Evolutionary conservation across 2,888 invertebrate genomes (phyloP).

Genomic region (Sphaerophoria rueppellii): DNA sequence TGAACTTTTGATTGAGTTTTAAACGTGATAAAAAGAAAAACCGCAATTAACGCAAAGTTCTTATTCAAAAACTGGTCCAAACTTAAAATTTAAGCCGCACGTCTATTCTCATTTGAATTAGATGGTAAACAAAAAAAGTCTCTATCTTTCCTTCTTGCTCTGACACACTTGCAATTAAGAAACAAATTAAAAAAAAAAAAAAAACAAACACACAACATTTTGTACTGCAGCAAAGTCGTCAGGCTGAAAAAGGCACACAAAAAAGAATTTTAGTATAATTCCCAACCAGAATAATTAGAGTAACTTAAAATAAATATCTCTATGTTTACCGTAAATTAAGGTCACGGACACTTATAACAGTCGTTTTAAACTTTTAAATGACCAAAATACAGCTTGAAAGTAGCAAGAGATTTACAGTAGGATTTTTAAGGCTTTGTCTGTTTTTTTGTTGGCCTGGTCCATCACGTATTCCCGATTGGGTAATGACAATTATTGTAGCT

Average conservation of each 20-base stretch:
- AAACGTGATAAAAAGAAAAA: slow-evolving; percentile 11
- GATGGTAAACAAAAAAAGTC: slow-evolving; percentile 26
- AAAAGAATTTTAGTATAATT: neutral
- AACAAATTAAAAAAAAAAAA: slow-evolving; percentile 5
- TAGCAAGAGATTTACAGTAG: slow-evolving; percentile 13
- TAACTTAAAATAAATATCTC: slow-evolving; percentile 36
- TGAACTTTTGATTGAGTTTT: neutral
- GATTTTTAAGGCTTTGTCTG: slow-evolving; percentile 34
- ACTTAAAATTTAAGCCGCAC: slow-evolving; percentile 13
- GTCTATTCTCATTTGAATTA: slow-evolving; percentile 30
- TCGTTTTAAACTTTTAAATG: neutral
- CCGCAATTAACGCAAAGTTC: neutral
- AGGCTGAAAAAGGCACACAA: slow-evolving; percentile 31
- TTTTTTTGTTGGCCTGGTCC: neutral
- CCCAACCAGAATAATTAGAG: neutral
- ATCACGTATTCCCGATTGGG: slow-evolving; percentile 65
- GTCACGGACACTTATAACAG: slow-evolving; percentile 59
- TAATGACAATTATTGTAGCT: slow-evolving; percentile 53
- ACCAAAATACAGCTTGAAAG: slow-evolving; percentile 43
- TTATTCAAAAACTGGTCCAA: slow-evolving; percentile 7
- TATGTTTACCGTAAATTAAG: slow-evolving; percentile 61
- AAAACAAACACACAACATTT: neutral
- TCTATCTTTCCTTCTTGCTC: slow-evolving; percentile 2
- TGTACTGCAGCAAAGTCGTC: slow-evolving; percentile 12
- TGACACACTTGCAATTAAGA: slow-evolving; percentile 25